Conservation (phyloP, 1,140 invertebrate genomes). For the Belonocnema kinseyi region DNA sequence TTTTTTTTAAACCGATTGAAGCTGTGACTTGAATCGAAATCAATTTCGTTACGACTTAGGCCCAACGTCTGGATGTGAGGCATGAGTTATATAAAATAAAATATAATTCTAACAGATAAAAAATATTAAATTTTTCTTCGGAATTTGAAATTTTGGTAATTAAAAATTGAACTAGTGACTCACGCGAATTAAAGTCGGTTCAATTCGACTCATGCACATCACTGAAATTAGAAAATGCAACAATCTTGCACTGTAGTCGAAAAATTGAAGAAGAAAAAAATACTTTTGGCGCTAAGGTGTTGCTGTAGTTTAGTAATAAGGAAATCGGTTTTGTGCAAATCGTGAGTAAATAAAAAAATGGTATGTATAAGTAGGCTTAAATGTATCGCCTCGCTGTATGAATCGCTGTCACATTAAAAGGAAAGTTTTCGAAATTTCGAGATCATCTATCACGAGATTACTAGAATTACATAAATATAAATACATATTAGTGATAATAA, state of each 20-base stretch:
- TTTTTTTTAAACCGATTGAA: too few species aligned
- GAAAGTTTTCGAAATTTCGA: conserved; percentile 22
- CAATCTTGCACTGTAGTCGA: conserved; percentile 51
- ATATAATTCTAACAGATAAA: too few species aligned
- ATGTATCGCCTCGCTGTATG: conserved; percentile 32
- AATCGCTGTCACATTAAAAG: conserved; percentile 34
- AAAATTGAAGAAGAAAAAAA: background rate
- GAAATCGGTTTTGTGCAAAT: conserved; percentile 65
- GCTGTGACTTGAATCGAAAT: too few species aligned
- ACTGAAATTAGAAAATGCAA: conserved; percentile 47
- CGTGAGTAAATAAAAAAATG: conserved; percentile 42
- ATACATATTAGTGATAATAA: background rate
- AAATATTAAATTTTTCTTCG: too few species aligned
- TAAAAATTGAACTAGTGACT: too few species aligned
- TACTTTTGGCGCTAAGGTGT: conserved; percentile 50
- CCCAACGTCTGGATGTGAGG: too few species aligned
- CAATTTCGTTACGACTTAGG: too few species aligned
- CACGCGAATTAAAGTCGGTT: too few species aligned
- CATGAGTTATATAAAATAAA: too few species aligned
- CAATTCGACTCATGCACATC: too few species aligned
- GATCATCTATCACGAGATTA: conserved; percentile 20
- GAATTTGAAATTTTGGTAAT: too few species aligned
- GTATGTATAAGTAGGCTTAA: conserved; percentile 37
- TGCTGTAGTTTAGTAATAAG: conserved; percentile 54
- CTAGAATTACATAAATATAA: conserved; percentile 19